These are phyloP conservation scores for Sclerurus mexicanus DNA, from an alignment of 2,113 vertebrate species.

Conservation along the genomic window DNA sequence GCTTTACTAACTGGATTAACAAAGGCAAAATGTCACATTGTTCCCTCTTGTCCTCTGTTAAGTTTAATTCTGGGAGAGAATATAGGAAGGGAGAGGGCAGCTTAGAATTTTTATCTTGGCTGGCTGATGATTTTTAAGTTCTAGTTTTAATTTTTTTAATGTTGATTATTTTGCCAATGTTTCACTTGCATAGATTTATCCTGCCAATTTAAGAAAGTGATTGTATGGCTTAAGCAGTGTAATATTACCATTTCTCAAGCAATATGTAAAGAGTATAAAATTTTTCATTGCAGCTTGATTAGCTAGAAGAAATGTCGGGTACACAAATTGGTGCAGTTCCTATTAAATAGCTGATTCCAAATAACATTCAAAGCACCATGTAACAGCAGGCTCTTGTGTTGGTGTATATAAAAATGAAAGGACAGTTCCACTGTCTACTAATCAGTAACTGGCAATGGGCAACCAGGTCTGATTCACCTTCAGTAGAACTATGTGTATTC, in stretches of 20 bases:
- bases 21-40: neutral
- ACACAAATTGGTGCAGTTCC: neutral
- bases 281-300: neutral
- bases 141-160: constrained; percentile 26
- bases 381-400: neutral
- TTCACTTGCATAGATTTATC: constrained; percentile 16
- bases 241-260: neutral
- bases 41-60: neutral
- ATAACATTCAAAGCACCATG: neutral
- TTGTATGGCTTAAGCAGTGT: neutral
- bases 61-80: neutral
- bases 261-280: neutral
- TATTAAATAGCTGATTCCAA: neutral
- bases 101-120: constrained; percentile 26
- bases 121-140: constrained; percentile 21
- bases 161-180: constrained; percentile 46
- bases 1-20: constrained; percentile 47
- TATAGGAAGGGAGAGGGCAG: neutral
- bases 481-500: neutral
- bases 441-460: neutral
- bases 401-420: neutral
- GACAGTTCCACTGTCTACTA: neutral
- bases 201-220: neutral
- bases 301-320: neutral
- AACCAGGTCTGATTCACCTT: neutral